Evolutionary conservation across 2,797 vertebrate species (phyloP).

Genomic region (Cheirogaleus major): DNA sequence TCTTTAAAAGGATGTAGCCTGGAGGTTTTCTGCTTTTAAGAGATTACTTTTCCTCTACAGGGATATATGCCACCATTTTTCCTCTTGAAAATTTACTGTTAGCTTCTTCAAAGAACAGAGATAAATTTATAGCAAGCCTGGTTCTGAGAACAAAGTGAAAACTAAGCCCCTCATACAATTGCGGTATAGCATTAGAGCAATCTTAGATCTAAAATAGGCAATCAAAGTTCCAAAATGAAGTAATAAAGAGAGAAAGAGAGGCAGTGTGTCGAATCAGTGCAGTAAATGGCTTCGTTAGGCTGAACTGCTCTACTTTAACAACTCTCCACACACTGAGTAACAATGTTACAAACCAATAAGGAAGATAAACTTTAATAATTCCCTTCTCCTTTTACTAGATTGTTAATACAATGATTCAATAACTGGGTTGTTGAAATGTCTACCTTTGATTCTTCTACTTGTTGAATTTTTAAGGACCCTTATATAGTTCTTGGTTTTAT

Average conservation of each 20-base stretch:
- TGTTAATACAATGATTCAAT: conserved; percentile 52
- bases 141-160: conserved; percentile 84
- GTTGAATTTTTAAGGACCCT: conserved; percentile 37
- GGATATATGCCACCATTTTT: conserved; percentile 75
- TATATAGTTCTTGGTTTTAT: conserved; percentile 55
- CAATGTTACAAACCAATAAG: conserved; percentile 62
- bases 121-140: conserved; percentile 81
- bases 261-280: conserved; percentile 42
- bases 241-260: conserved; percentile 79
- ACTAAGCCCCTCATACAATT: conserved; percentile 76
- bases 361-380: conserved; percentile 62
- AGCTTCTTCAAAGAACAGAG: conserved; percentile 81
- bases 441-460: conserved; percentile 62
- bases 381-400: conserved; percentile 42
- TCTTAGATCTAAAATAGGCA: conserved; percentile 79
- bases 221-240: conserved; percentile 79
- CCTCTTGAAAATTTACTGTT: conserved; percentile 81
- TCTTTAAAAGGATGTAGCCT: conserved; percentile 73
- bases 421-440: conserved; percentile 43
- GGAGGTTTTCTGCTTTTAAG: conserved; percentile 83
- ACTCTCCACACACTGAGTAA: conserved; percentile 34
- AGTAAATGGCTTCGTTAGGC: conserved; percentile 78
- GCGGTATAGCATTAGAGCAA: conserved; percentile 76
- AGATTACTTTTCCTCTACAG: conserved; percentile 80
- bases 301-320: conserved; percentile 68